phyloP scores from a whole-genome alignment of 2,888 invertebrate genomes.

The Xestia c-nigrum region DNA sequence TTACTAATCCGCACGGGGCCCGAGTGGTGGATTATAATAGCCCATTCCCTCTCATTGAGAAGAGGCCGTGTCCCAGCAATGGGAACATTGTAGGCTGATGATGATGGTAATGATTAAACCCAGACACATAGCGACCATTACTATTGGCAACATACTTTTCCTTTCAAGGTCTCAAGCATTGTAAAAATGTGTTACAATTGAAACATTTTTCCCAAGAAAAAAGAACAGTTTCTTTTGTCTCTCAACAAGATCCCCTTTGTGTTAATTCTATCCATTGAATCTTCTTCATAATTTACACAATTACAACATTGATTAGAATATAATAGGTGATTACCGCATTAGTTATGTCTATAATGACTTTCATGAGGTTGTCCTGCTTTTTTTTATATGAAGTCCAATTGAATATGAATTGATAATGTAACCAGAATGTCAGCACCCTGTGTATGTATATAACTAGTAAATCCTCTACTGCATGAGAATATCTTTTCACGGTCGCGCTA shows the following conservation, averaged over 20 bases:
- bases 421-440: slow-evolving; percentile 21
- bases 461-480: slow-evolving; percentile 10
- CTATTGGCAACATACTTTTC: neutral
- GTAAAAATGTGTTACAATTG: neutral
- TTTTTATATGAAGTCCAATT: slow-evolving; percentile 24
- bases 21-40: too few species aligned
- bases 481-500: neutral
- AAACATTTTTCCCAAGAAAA: neutral
- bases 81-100: too few species aligned
- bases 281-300: neutral
- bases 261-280: neutral
- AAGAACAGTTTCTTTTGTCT: slow-evolving; percentile 5
- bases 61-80: too few species aligned
- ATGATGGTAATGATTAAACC: too few species aligned
- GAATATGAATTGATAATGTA: slow-evolving; percentile 28
- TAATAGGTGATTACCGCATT: slow-evolving; percentile 32
- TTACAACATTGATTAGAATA: neutral
- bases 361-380: slow-evolving; percentile 11
- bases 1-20: too few species aligned
- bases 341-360: slow-evolving; percentile 16
- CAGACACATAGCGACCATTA: neutral
- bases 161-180: neutral
- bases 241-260: neutral
- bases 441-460: neutral
- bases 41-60: too few species aligned